Evolutionary conservation across 2,888 invertebrate species (phyloP), one percentile per base, ranked within the genome.

Genomic region (Agrotis segetum): DNA sequence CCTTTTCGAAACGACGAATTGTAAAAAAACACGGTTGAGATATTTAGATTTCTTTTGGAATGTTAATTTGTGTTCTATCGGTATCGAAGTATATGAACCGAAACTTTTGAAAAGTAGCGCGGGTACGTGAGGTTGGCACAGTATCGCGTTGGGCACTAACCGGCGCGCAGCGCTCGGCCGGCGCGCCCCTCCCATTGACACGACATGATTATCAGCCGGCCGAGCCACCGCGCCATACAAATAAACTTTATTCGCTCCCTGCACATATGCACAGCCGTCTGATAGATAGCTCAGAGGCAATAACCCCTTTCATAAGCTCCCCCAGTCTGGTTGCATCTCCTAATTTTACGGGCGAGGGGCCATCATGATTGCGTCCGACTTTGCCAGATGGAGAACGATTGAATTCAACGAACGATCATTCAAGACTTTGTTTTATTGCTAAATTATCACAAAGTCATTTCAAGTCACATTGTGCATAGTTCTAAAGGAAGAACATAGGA

Each of bases 211-310:
- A 95, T 94, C 94, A 95, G 93, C 89, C 91, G 91, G 90, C 92
- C 90, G 84, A 90, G 90, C 90, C 88, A 85, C 92, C 85, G 89
- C 89, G 84, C 88, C 92, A 90, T 91, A 95, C 95, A 96, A 95
- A 95, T 96, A 95, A 96, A 96, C 92, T 94, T 95, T 95, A 95
- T 96, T 95, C 94, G 92, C 93, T 95, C 93, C 94, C 93, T 94
- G 90, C 91, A 91, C 92, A 92, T 92, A 93, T 93, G 93, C 91
- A 92, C 85, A 85, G 83, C 87, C 87, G 89, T 85, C 92, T 91
- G 93, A 93, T 92, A 91, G 92, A 91, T 90, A 92, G 91, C 90
- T 88, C 89, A 89, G 91, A 92, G 95, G 95, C 95, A 96, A 95
- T 96, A 96, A 96, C 96, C 96, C 95, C 94, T 92, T 92, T 92